Percentiles rank a stretch among this genome's conserved stretches.
These are phyloP conservation scores for Helicoverpa armigera DNA, from an alignment of 1,140 invertebrate genomes.

Conservation along the genomic window DNA sequence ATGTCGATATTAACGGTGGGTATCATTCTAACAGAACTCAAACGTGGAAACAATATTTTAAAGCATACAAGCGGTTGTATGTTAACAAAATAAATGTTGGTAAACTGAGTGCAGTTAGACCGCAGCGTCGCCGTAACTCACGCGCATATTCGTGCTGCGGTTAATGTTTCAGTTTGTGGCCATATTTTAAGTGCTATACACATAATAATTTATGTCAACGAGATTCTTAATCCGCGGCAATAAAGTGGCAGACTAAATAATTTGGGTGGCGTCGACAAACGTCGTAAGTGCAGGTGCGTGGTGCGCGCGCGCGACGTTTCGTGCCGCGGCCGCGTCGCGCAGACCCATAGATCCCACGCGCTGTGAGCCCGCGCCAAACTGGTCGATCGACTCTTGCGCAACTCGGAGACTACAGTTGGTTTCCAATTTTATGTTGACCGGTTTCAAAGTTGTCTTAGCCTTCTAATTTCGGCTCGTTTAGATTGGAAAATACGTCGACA, in stretches of 20 bases:
- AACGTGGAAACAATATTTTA: neutral
- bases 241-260: slow-evolving; percentile 78
- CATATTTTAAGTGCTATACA: slow-evolving; percentile 67
- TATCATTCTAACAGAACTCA: neutral
- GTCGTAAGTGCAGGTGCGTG: slow-evolving; percentile 57
- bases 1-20: neutral
- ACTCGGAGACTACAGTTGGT: slow-evolving; percentile 82
- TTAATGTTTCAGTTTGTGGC: slow-evolving; percentile 63
- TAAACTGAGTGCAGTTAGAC: neutral
- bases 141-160: slow-evolving; percentile 32
- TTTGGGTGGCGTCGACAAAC: slow-evolving; percentile 58
- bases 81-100: neutral
- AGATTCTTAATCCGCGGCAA: slow-evolving; percentile 79
- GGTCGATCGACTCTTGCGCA: slow-evolving; percentile 82
- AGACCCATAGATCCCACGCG: slow-evolving; percentile 78
- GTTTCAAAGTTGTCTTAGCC: slow-evolving; percentile 84
- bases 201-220: slow-evolving; percentile 80
- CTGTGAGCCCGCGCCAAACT: slow-evolving; percentile 77
- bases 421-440: slow-evolving; percentile 87
- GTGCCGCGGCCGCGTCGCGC: slow-evolving; percentile 2
- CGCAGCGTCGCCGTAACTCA: neutral
- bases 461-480: slow-evolving; percentile 86
- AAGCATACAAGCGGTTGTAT: neutral
- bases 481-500: slow-evolving; percentile 81
- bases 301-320: slow-evolving; percentile 43